Base-by-base conservation (phyloP, 2,113 vertebrate genomes). In the Trogon surrucura region DNA sequence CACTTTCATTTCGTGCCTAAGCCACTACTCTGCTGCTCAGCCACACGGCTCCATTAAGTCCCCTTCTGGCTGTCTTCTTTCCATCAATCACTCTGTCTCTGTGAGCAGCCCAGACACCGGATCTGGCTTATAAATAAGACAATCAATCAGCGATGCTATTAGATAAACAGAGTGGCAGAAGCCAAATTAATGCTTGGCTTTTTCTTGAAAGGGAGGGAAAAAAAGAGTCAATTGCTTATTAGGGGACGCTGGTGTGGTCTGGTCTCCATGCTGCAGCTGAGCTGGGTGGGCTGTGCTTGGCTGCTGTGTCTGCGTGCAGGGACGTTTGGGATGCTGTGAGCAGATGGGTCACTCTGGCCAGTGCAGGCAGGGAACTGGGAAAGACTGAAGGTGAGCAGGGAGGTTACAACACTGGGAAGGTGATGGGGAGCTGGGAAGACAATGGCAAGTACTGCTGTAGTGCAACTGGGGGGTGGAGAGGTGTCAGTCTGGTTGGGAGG, bases 161-260 rank as follows among this genome's bases (percentile, higher is more conserved):
- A 96, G 96, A 97, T 97, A 97, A 97, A 97, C 97, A 97, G 88
- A 94, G 93, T 91, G 79, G 84, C 91, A 96, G 94, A 96, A 97
- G 94, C 94, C 86, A 95, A 96, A 96, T 96, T 96, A 96, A 96
- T 96, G 95, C 92, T 95, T 82, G 86, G 86, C 70, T 96, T 95
- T 96, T 96, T 95, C 95, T 96, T 96, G 89, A 97, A 96, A 95
- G 87, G 70, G 81, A 94, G 69, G 10, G 41, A 41, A 41, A 91
- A 97, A 87, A 85, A 70, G 87, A 94, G 95, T 94, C 91, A 96
- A 88, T 95, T 95, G 92, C 94, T 95, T 94, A 95, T 97, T 97
- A 96, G 65, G 84, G 58, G 74, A 71, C 61, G 11, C 66, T 88
- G 73, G 69, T 92, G 85, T 61, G 91, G 90, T 92, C 92, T 82